phyloP scores from a whole-genome alignment of 2,888 invertebrate species.

The Drosophila mettleri region DNA sequence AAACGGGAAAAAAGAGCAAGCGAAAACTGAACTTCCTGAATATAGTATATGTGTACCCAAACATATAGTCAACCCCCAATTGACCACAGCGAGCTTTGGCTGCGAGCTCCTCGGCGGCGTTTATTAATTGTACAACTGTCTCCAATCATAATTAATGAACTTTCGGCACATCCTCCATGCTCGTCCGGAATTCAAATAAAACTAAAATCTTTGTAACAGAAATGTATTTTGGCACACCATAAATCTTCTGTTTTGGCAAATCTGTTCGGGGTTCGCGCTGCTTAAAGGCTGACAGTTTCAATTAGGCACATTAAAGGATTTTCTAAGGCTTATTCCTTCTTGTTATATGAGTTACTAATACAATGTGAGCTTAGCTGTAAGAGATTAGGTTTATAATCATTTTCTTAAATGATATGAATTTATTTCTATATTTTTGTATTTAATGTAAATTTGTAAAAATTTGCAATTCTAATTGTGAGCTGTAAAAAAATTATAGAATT shows the following conservation, averaged over 20 bases:
- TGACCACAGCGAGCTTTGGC: slow-evolving; percentile 45
- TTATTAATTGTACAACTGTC: slow-evolving; percentile 81
- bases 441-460: no score
- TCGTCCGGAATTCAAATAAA: slow-evolving; percentile 60
- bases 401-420: no score
- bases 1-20: slow-evolving; percentile 47
- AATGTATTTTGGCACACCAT: slow-evolving; percentile 75
- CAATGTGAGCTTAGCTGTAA: slow-evolving; percentile 3
- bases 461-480: no score
- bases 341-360: slow-evolving; percentile 8
- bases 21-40: slow-evolving; percentile 1
- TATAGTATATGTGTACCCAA: not conserved
- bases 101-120: slow-evolving; percentile 47
- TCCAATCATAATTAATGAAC: slow-evolving; percentile 83
- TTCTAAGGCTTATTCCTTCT: slow-evolving; percentile 31
- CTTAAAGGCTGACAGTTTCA: slow-evolving; percentile 69
- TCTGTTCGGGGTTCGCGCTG: slow-evolving; percentile 46
- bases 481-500: no score
- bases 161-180: slow-evolving; percentile 68
- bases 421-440: no score
- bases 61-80: slow-evolving; percentile 27
- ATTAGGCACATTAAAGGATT: slow-evolving; percentile 77
- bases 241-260: slow-evolving; percentile 68
- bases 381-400: not conserved
- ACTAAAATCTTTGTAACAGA: slow-evolving; percentile 57